These are phyloP conservation scores for Mythimna loreyi DNA, from an alignment of 2,888 invertebrate species.

Conservation along the genomic window DNA sequence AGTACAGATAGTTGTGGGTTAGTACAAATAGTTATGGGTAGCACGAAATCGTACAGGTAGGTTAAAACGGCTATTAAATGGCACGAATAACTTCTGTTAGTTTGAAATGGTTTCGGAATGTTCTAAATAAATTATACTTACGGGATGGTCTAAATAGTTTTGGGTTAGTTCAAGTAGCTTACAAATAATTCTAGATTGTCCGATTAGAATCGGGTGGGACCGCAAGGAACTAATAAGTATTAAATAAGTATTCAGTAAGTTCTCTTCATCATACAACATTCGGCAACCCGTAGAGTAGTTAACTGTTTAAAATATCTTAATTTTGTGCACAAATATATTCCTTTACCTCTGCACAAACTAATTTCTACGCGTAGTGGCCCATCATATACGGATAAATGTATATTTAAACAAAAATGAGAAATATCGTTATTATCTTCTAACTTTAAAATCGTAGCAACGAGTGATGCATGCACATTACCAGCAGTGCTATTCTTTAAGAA, in stretches of 20 bases:
- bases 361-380: not conserved
- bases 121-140: not conserved
- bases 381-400: not conserved
- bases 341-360: not conserved
- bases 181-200: not conserved
- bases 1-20: not conserved
- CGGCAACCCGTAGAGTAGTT: not conserved
- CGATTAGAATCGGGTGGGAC: not conserved
- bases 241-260: not conserved
- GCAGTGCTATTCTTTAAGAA: too few relatives aligned
- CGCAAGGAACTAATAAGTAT: not conserved
- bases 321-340: not conserved
- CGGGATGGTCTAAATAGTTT: not conserved
- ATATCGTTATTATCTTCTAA: not conserved
- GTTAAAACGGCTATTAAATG: not conserved
- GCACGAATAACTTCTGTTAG: not conserved
- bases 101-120: too few relatives aligned
- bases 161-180: not conserved
- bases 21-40: not conserved
- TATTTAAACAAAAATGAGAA: too few relatives aligned
- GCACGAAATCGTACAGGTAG: not conserved
- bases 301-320: not conserved
- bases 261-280: not conserved
- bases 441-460: conserved; percentile 39
- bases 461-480: conserved; percentile 55